phyloP scores from a whole-genome alignment of 2,797 vertebrate genomes.

The Sebastes taczanowskii region DNA sequence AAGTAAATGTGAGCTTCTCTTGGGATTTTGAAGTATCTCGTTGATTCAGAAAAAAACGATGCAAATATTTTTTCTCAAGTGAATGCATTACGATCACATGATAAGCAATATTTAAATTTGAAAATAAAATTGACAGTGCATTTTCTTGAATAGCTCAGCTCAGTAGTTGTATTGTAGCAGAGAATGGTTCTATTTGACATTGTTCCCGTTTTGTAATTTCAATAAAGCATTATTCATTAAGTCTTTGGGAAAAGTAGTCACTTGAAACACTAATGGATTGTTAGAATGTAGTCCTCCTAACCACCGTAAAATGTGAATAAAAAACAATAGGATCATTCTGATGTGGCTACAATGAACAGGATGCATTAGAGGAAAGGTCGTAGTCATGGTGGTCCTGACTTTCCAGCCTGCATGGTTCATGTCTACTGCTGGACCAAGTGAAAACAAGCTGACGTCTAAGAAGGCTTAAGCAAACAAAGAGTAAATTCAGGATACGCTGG shows the following conservation, averaged over 20 bases:
- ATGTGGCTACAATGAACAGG: too few relatives aligned
- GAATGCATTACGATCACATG: background rate
- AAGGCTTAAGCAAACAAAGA: too few relatives aligned
- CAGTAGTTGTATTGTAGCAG: slow-evolving; percentile 5
- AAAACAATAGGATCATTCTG: too few relatives aligned
- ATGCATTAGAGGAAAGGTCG: too few relatives aligned
- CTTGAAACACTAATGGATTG: background rate
- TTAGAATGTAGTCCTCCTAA: background rate
- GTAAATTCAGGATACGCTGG: too few relatives aligned
- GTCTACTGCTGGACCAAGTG: too few relatives aligned
- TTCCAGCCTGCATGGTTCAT: too few relatives aligned
- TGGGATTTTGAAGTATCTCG: background rate
- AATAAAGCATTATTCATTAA: slow-evolving; percentile 47
- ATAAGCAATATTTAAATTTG: background rate
- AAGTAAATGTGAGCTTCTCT: too few relatives aligned
- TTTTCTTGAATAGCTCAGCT: slow-evolving; percentile 10
- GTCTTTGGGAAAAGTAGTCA: background rate
- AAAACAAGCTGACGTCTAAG: too few relatives aligned
- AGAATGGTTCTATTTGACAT: background rate
- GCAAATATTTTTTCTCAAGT: background rate
- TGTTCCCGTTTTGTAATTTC: slow-evolving; percentile 49
- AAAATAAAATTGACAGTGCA: background rate
- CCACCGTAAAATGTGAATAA: background rate
- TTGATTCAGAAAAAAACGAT: background rate
- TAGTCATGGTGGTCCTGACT: too few relatives aligned